Evolutionary conservation across 2,888 invertebrate species (phyloP), one percentile per base, ranked within the genome.

Genomic region (Polymixis flavicincta): DNA sequence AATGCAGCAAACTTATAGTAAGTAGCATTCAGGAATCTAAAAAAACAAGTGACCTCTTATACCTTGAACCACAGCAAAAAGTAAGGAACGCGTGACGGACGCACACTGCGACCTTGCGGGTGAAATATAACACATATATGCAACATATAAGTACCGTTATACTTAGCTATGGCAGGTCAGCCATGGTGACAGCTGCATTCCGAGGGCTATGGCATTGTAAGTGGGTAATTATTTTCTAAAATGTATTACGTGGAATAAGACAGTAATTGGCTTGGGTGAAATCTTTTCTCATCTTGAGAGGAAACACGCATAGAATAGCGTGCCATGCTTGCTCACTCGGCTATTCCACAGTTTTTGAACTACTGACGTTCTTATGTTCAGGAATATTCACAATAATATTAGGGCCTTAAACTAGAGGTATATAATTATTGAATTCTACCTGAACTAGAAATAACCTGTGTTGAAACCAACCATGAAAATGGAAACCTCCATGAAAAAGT

Each of bases 71-170:
- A 78, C 61, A 60, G 69, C 71, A 83, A 79, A 90, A 89, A 85
- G 80, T 78, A 88, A 90, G 88, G 91, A 92, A 93, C 90, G 92
- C 92, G 90, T 92, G 93, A 93, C 91, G 89, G 84, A 84, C 85
- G 76, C 80, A 78, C 73, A 72, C 74, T 74, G 82, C 85, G 92
- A 92, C 92, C 92, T 92, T 92, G 91, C 86, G 71, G 73, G 80
- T 80, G 85, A 89, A 89, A 89, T 86, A 89, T 88, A 89, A 85
- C 84, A 87, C 85, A 86, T 78, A 68, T 59, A 74, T 83, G 85
- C 86, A 82, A 86, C 83, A 83, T 81, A 85, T 25, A 11, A 28
- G 28, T 76, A 75, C 83, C 85, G 87, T 78, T 87, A 83, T 71
- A 81, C 80, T 70, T 71, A 54, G 57, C 69, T 71, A 75, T 77